phyloP scores from a whole-genome alignment of 2,888 invertebrate genomes.

The Julus scandinavius region DNA sequence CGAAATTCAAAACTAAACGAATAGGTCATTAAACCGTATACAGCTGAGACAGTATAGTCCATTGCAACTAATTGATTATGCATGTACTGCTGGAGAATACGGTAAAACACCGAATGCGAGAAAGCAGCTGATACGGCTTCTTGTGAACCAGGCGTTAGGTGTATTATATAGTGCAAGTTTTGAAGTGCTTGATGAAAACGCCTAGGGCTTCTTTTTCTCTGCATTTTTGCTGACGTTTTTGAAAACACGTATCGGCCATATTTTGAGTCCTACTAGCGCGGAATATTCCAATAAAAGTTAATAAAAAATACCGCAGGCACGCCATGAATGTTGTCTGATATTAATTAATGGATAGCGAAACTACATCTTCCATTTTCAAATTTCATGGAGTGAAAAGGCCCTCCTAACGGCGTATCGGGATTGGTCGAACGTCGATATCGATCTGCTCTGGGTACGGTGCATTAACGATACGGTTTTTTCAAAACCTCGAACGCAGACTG shows the following conservation, averaged over 20 bases:
- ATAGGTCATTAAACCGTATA: too few relatives aligned
- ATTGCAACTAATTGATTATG: too few relatives aligned
- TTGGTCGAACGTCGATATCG: constrained; percentile 1
- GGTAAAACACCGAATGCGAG: too few relatives aligned
- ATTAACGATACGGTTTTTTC: neutral
- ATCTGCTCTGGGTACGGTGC: neutral
- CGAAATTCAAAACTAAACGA: too few relatives aligned
- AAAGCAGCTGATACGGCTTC: too few relatives aligned
- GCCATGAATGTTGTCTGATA: neutral
- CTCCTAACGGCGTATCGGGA: neutral
- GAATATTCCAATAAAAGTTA: constrained; percentile 8
- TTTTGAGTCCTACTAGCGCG: neutral
- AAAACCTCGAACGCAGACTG: neutral
- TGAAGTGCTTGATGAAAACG: neutral
- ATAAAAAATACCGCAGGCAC: neutral
- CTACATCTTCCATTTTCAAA: constrained; percentile 12
- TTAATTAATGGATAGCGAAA: neutral
- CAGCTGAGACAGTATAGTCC: too few relatives aligned
- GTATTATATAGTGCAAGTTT: neutral
- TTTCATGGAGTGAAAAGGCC: neutral
- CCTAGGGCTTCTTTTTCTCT: neutral
- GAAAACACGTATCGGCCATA: neutral
- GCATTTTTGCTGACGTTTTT: neutral
- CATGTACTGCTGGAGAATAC: too few relatives aligned
- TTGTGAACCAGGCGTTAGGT: too few relatives aligned